Base-by-base conservation (phyloP, 2,888 invertebrate species). In the Sinodicranocentrus sp. region DNA sequence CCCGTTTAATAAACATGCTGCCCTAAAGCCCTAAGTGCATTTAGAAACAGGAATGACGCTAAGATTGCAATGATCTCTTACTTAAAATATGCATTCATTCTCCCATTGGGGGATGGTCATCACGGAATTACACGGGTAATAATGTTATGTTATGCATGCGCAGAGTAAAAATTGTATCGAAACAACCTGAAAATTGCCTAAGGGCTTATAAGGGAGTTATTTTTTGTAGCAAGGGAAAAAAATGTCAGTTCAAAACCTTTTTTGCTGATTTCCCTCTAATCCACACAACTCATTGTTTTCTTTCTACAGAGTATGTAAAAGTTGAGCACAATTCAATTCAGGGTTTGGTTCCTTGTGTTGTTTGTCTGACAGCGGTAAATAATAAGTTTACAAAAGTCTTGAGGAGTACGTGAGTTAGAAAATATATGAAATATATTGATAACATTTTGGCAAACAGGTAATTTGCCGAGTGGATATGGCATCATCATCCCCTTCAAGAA, bases 121-220 rank as follows among this genome's bases (percentile, higher is more conserved):
- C 48, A 48, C 48, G 48, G 48, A 10, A 10, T 48, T 48, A 8
- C n/a, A n/a, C 39, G 39, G 39, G 13, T 39, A 39, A 39, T n/a
- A 39, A 39, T 39, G 39, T 5, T 39, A 39, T 39, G 39, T 39
- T 39, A 33, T 33, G 33, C 33, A 33, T 33, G 33, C 33, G 33
- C 33, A 33, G 33, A 10, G 33, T 33, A 33, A 33, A n/a, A n/a
- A n/a, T 2, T 48, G 48, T 48, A 48, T 48, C 48, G 13, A 39
- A 48, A 48, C 48, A 10, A 10, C n/a, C 2, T 21, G 21, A 61
- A 26, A 61, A 26, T n/a, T 61, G 61, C 61, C 61, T 2, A 33
- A 61, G 33, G 61, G 61, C 61, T 61, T 26, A 23, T 57, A 57
- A 57, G 57, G 57, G 57, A 57, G 57, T 57, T 52, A 8, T 17